Conservation (phyloP, 2,888 invertebrate species). For the Sesia apiformis region DNA sequence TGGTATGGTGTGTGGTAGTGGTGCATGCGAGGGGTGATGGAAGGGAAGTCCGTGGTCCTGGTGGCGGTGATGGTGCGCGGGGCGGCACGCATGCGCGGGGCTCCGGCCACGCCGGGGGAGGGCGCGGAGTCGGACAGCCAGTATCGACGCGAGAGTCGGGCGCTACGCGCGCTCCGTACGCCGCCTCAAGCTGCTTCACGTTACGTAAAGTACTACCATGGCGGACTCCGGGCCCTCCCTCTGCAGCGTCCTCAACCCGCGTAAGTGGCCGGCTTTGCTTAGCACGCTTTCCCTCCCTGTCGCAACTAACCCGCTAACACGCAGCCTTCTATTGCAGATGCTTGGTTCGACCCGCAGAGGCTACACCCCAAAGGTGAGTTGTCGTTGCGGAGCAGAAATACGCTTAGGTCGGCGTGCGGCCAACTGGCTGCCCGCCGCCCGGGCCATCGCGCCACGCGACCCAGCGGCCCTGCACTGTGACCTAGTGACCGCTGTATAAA, state of each 20-base stretch:
- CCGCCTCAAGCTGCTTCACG: slow-evolving; percentile 37
- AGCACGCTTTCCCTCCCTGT: slow-evolving; percentile 48
- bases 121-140: slow-evolving; percentile 22
- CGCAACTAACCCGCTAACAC: slow-evolving; percentile 74
- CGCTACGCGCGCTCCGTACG: slow-evolving; percentile 67
- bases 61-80: slow-evolving; percentile 21
- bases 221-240: slow-evolving; percentile 63
- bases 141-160: slow-evolving; percentile 74
- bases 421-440: slow-evolving; percentile 27
- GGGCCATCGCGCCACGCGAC: slow-evolving; percentile 23
- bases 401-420: slow-evolving; percentile 40
- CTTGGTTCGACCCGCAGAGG: slow-evolving; percentile 94
- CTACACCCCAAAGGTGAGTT: slow-evolving; percentile 93
- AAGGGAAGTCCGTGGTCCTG: slow-evolving; percentile 4
- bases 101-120: slow-evolving; percentile 20
- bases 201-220: slow-evolving; percentile 70
- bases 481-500: slow-evolving; percentile 19
- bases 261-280: slow-evolving; percentile 57
- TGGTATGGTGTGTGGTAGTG: slow-evolving; percentile 5
- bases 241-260: slow-evolving; percentile 64
- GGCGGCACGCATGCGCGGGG: slow-evolving; percentile 21
- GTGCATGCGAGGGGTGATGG: slow-evolving; percentile 4
- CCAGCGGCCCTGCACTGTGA: slow-evolving; percentile 14
- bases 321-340: slow-evolving; percentile 85
- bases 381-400: slow-evolving; percentile 31